Conservation (phyloP, 1,140 invertebrate genomes). For the Ctenoplectra terminalis region DNA sequence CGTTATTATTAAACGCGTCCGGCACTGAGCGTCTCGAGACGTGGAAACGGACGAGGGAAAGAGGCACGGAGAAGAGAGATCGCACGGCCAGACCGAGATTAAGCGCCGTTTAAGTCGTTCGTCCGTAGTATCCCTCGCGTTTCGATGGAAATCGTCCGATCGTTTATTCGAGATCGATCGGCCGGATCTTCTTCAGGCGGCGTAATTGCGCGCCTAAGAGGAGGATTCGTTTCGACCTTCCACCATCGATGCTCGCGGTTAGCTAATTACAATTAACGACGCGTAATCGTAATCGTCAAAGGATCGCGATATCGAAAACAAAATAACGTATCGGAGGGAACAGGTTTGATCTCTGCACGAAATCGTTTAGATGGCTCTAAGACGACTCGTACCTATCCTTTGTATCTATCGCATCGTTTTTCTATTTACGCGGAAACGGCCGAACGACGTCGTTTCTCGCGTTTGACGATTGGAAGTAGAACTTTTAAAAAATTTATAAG, state of each 20-base stretch:
- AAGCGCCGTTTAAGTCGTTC: constrained; percentile 9
- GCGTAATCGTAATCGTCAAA: not conserved
- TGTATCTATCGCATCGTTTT: no score
- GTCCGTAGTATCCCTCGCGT: not conserved
- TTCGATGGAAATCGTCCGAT: constrained; percentile 19
- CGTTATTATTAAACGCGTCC: constrained; percentile 57
- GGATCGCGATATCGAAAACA: not conserved
- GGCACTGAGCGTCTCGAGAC: constrained; percentile 12
- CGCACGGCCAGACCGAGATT: not conserved
- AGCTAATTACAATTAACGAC: constrained; percentile 20
- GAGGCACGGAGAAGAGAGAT: not conserved
- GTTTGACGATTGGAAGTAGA: no score
- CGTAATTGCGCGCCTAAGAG: not conserved
- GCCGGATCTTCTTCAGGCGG: not conserved
- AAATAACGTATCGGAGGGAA: not conserved
- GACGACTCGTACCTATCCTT: no score
- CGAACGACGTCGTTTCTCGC: no score
- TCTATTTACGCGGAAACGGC: no score
- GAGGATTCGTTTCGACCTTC: not conserved
- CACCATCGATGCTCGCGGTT: not conserved
- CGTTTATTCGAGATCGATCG: constrained; percentile 32
- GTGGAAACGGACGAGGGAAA: not conserved
- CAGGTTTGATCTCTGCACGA: no score
- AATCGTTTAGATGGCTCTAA: no score
- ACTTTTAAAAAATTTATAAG: no score